Evolutionary conservation across 2,888 invertebrate genomes (phyloP).

Genomic region (Parnassius smintheus): DNA sequence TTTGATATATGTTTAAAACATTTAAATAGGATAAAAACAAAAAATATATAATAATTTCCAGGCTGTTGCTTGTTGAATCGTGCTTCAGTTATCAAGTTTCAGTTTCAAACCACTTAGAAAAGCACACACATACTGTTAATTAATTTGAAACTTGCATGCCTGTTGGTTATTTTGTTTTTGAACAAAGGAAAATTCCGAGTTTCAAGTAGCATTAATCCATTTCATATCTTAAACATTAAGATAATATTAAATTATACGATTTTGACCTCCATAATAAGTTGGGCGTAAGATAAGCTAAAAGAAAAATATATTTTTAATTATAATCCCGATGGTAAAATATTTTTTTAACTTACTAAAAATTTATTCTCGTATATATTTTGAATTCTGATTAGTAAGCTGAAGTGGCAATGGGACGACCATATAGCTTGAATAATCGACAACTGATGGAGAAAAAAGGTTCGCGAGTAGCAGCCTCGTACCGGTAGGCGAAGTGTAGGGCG

Average conservation of each 20-base stretch:
- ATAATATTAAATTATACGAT: slow-evolving; percentile 24
- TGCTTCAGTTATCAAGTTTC: slow-evolving; percentile 19
- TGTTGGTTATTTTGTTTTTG: slow-evolving; percentile 22
- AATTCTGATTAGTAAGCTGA: no score
- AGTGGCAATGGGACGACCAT: no score
- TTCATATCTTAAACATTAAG: slow-evolving; percentile 28
- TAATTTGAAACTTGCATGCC: slow-evolving; percentile 28
- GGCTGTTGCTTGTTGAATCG: neutral
- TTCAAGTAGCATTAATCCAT: slow-evolving; percentile 19
- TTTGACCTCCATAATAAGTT: slow-evolving; percentile 16
- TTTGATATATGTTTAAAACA: neutral
- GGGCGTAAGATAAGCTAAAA: slow-evolving; percentile 13
- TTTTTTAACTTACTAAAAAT: no score
- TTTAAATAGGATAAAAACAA: neutral
- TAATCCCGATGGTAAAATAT: no score
- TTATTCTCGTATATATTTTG: no score
- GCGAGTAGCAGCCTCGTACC: no score
- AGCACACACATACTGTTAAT: slow-evolving; percentile 19
- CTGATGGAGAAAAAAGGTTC: no score
- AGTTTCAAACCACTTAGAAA: slow-evolving; percentile 18
- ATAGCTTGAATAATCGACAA: no score
- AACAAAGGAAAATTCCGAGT: slow-evolving; percentile 24
- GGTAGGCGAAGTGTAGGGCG: no score
- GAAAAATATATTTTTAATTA: no score
- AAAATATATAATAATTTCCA: neutral